These are phyloP conservation scores for Mycogona germanica DNA, from an alignment of 2,888 invertebrate genomes.

Conservation along the genomic window DNA sequence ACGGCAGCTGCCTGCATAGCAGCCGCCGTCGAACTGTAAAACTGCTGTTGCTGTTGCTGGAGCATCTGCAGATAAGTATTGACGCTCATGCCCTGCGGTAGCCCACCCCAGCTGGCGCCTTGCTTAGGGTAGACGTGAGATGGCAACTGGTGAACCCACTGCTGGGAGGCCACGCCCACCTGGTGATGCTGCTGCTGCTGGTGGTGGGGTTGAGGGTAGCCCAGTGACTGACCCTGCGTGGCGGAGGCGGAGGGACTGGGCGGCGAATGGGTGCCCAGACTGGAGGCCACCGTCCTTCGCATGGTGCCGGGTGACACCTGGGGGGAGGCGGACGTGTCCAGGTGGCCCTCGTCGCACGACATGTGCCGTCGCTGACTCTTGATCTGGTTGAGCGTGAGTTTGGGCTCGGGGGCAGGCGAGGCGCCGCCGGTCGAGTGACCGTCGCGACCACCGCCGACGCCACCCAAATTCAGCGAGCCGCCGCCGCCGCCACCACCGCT, in stretches of 20 bases:
- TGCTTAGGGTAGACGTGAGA: conserved; percentile 18
- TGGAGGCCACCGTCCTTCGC: neutral
- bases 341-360: conserved; percentile 5
- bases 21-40: neutral
- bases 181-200: conserved; percentile 4
- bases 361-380: conserved; percentile 9
- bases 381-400: conserved; percentile 19
- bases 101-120: conserved; percentile 21
- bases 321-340: neutral
- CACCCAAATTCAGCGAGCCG: no score
- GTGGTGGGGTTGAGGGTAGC: neutral
- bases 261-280: conserved; percentile 2
- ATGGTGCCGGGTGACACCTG: conserved; percentile 17
- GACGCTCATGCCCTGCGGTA: conserved; percentile 20
- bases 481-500: neutral
- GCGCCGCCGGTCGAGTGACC: neutral
- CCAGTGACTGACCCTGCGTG: neutral
- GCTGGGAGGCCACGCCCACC: neutral
- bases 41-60: conserved; percentile 18
- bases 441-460: neutral
- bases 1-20: no score
- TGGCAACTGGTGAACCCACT: conserved; percentile 15
- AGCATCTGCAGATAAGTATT: conserved; percentile 15
- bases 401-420: conserved; percentile 8
- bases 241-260: conserved; percentile 6